Evolutionary conservation across 92 coral and sea anemone genomes (phyloP).

Genomic region (Phenganax marumi): DNA sequence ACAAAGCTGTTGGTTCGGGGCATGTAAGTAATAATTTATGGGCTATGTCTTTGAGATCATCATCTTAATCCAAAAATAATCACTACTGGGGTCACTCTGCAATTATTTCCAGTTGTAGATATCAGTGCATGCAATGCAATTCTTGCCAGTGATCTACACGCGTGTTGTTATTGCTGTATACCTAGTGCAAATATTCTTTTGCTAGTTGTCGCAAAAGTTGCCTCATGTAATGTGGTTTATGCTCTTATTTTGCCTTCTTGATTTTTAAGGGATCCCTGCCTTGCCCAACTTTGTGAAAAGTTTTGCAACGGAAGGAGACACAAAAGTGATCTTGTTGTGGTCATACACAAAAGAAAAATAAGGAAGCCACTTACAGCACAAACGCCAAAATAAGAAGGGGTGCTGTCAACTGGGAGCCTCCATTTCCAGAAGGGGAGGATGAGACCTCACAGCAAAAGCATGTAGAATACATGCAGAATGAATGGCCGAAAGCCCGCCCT

Average conservation of each 20-base stretch:
- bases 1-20: conserved; percentile 68
- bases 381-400: conserved; percentile 45
- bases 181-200: no score
- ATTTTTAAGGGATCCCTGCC: conserved; percentile 57
- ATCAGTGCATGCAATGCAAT: no score
- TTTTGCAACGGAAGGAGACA: conserved; percentile 43
- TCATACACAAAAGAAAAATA: neutral
- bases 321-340: neutral
- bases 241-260: no score
- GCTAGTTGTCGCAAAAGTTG: no score
- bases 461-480: conserved; percentile 49
- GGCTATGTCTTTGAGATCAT: no score
- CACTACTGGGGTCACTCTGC: no score
- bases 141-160: no score
- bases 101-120: no score
- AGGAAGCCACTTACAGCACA: neutral
- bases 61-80: neutral
- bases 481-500: conserved; percentile 40
- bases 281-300: conserved; percentile 56
- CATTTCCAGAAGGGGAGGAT: conserved; percentile 67
- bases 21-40: conserved; percentile 58
- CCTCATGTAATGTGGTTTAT: no score
- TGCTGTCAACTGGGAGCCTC: conserved; percentile 63
- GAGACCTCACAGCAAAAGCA: conserved; percentile 55
- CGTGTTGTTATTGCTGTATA: no score